A percentile compares a stretch with the other conserved stretches of the same genome.
Evolutionary conservation across 2,888 invertebrate species (phyloP).

Genomic region (Allophyes oxyacanthae): DNA sequence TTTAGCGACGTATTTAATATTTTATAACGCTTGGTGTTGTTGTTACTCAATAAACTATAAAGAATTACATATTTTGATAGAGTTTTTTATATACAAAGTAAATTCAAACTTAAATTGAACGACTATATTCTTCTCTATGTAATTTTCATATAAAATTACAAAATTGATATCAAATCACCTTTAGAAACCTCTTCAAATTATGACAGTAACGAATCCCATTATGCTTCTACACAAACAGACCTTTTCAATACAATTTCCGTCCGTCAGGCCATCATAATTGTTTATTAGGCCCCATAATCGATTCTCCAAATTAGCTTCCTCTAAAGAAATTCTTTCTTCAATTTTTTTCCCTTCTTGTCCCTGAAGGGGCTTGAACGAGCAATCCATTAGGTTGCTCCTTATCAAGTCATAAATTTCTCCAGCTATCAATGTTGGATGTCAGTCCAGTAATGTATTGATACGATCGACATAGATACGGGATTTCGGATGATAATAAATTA

Average conservation of each 20-base stretch:
- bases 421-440: slow-evolving; percentile 69
- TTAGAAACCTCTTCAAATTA: slow-evolving; percentile 5
- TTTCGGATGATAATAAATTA: slow-evolving; percentile 51
- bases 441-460: slow-evolving; percentile 68
- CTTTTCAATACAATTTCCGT: slow-evolving; percentile 36
- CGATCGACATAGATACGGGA: slow-evolving; percentile 47
- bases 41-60: no score
- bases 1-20: no score
- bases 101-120: no score
- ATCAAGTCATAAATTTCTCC: slow-evolving; percentile 80
- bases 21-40: no score
- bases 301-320: slow-evolving; percentile 43
- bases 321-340: slow-evolving; percentile 21
- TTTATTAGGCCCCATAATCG: slow-evolving; percentile 43
- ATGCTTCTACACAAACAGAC: slow-evolving; percentile 22
- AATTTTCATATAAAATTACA: no score
- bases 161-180: no score
- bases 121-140: no score
- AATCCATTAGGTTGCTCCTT: slow-evolving; percentile 81
- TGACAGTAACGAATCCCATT: slow-evolving; percentile 19
- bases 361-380: slow-evolving; percentile 52
- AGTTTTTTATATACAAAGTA: no score
- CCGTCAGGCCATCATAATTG: slow-evolving; percentile 43
- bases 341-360: slow-evolving; percentile 21
- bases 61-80: no score